phyloP scores from a whole-genome alignment of 1,140 invertebrate species.

The Bombus balteatus region DNA sequence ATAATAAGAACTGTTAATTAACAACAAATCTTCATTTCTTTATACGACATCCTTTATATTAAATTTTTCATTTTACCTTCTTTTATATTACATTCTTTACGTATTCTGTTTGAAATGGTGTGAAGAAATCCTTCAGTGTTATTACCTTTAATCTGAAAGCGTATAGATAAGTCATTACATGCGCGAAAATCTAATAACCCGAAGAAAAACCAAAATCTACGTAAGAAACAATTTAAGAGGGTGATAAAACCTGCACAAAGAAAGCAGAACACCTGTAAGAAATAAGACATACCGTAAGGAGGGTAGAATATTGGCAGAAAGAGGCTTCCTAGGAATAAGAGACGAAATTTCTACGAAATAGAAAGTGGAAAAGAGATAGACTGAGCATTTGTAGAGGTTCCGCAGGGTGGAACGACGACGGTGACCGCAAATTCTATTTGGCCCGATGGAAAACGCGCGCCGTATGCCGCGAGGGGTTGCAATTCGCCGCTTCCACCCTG shows the following conservation, averaged over 20 bases:
- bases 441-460: constrained; percentile 72
- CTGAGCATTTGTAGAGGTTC: constrained; percentile 15
- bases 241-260: background rate
- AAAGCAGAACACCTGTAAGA: background rate
- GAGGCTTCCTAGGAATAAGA: background rate
- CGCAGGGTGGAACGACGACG: constrained; percentile 33
- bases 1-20: too few species aligned
- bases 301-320: background rate
- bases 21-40: too few species aligned
- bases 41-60: too few species aligned
- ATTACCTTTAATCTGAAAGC: background rate
- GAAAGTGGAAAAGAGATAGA: background rate
- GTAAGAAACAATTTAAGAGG: background rate
- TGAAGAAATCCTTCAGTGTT: background rate
- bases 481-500: constrained; percentile 34
- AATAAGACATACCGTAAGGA: background rate
- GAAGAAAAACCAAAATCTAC: background rate
- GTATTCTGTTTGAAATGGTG: background rate
- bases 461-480: constrained; percentile 66
- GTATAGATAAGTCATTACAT: too few species aligned
- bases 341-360: background rate
- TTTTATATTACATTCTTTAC: background rate
- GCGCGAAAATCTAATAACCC: too few species aligned
- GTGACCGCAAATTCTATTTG: constrained; percentile 80
- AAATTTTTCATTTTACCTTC: too few species aligned